phyloP scores from a whole-genome alignment of 2,888 invertebrate genomes.

The Melinaea marsaeus region DNA sequence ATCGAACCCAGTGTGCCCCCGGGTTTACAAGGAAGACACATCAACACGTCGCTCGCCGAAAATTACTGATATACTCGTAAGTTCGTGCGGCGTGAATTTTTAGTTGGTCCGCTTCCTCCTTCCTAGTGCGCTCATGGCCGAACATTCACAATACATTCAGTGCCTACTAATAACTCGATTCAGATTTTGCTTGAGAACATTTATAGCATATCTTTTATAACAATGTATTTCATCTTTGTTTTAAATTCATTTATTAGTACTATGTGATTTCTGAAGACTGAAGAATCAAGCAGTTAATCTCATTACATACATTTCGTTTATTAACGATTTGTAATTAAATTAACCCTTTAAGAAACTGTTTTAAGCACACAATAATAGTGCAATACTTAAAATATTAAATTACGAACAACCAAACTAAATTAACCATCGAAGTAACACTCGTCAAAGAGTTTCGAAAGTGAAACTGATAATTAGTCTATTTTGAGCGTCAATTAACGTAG shows the following conservation, averaged over 20 bases:
- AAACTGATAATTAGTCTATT: constrained; percentile 57
- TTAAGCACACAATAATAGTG: no score
- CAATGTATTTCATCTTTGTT: not conserved
- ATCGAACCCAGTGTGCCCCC: constrained; percentile 39
- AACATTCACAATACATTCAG: constrained; percentile 25
- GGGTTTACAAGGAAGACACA: constrained; percentile 61
- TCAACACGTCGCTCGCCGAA: constrained; percentile 65
- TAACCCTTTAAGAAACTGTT: no score
- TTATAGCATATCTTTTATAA: not conserved
- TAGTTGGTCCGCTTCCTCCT: constrained; percentile 63
- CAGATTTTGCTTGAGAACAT: not conserved
- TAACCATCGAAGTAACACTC: constrained; percentile 20
- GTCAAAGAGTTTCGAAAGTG: constrained; percentile 46
- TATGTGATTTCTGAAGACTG: no score
- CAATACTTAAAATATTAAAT: not conserved
- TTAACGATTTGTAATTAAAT: no score
- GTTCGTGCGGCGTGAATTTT: constrained; percentile 67
- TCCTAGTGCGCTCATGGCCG: constrained; percentile 58
- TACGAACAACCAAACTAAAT: constrained; percentile 14
- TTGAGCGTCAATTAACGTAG: constrained; percentile 48
- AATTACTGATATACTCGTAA: constrained; percentile 50
- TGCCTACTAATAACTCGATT: constrained; percentile 5
- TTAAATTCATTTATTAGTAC: no score
- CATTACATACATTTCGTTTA: no score
- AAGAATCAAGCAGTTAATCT: no score